These are phyloP conservation scores for Paratrypauchen microcephalus DNA, from an alignment of 2,797 vertebrate species.

Conservation along the genomic window DNA sequence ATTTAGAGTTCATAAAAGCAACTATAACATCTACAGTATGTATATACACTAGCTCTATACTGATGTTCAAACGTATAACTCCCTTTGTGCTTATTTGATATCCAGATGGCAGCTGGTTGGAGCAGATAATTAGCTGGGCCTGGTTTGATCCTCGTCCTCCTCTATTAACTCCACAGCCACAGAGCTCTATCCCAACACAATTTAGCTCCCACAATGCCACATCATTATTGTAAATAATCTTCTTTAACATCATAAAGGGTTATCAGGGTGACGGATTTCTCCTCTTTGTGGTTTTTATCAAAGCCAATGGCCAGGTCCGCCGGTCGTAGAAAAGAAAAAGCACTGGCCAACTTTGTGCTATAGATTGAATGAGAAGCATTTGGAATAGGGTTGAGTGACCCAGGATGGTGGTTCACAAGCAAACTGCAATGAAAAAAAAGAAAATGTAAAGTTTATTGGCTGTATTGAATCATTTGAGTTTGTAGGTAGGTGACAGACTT, in stretches of 20 bases:
- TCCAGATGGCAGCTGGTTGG: slow-evolving; percentile 36
- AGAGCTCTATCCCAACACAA: slow-evolving; percentile 45
- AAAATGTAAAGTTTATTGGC: slow-evolving; percentile 78
- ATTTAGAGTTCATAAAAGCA: slow-evolving; percentile 21
- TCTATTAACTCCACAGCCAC: slow-evolving; percentile 30
- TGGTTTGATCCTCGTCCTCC: slow-evolving; percentile 19
- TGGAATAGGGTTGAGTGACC: slow-evolving; percentile 77
- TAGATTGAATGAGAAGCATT: slow-evolving; percentile 70
- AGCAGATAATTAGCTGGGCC: slow-evolving; percentile 35
- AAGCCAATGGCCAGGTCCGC: slow-evolving; percentile 40
- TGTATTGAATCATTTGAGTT: slow-evolving; percentile 79
- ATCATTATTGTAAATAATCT: slow-evolving; percentile 63
- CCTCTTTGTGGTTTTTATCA: slow-evolving; percentile 53
- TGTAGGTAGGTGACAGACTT: slow-evolving; percentile 61
- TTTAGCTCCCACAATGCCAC: slow-evolving; percentile 43
- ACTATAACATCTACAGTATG: background rate
- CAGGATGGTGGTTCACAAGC: slow-evolving; percentile 59
- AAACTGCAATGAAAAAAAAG: slow-evolving; percentile 73
- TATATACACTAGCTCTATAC: background rate
- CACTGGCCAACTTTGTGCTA: slow-evolving; percentile 54
- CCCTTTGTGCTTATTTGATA: background rate
- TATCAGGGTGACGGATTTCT: slow-evolving; percentile 58
- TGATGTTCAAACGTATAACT: background rate
- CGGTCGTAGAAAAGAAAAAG: slow-evolving; percentile 55
- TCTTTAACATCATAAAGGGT: slow-evolving; percentile 55